Evolutionary conservation across 2,888 invertebrate species (phyloP), one percentile per base, ranked within the genome.

Genomic region (Mythimna pallens): DNA sequence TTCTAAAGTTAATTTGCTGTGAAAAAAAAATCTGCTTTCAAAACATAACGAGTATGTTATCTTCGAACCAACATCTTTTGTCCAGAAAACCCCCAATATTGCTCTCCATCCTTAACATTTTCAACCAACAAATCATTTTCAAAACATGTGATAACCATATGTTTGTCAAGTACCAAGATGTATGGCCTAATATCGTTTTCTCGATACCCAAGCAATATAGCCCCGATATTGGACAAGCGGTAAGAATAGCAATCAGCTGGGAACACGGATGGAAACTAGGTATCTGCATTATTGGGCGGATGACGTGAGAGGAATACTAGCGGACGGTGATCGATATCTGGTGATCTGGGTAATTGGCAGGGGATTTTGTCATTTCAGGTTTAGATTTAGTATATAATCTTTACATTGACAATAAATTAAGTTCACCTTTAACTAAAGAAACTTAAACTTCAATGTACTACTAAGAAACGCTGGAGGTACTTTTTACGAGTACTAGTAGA

Each of bases 191-290:
- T 86, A 84, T 84, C 81, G 81, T 82, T 79, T 80, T 80, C 76
- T 80, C 73, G 81, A 81, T 84, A 83, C 82, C 82, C 78, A 76
- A 75, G 88, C 86, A 88, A 91, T 90, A 90, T 88, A 85, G 79
- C 84, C 69, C 71, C 81, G 89, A 91, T 92, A 93, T 93, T 92
- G 92, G 84, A 83, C 82, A 82, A 86, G 89, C 89, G 88, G 83
- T 86, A 88, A 91, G 94, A 93, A 94, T 93, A 93, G 88, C 91
- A 93, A 93, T 92, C 90, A 91, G 91, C 82, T 82, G 75, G 83
- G 80, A 87, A 87, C 86, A 83, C 80, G 78, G 84, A 80, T 82
- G 85, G 82, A 84, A 86, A 83, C 83, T 87, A 85, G 87, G 87
- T 89, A 88, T 89, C 90, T 89, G 88, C 90, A 89, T 90, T 90